A percentile compares a stretch with the other conserved stretches of the same genome.
Evolutionary conservation across 2,113 vertebrate genomes (phyloP).

Genomic region (Burhinus oedicnemus): DNA sequence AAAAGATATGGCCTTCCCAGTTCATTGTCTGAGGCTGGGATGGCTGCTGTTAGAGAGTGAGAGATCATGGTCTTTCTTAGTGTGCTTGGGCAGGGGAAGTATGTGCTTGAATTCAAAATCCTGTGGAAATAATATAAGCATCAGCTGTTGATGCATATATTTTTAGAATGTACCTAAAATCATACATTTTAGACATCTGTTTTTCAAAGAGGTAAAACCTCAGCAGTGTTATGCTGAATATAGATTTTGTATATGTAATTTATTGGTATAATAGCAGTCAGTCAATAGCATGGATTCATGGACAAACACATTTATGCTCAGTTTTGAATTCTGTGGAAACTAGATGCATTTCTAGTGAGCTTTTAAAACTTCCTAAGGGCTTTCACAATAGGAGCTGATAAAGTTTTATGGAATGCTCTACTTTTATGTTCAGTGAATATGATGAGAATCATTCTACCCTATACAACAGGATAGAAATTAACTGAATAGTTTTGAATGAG

Average conservation of each 20-base stretch:
- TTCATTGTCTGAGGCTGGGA: neutral
- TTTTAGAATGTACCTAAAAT: neutral
- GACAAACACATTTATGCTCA: neutral
- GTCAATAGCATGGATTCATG: neutral
- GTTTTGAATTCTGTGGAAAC: constrained; percentile 24
- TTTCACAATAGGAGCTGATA: constrained; percentile 45
- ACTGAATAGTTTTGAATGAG: constrained; percentile 40
- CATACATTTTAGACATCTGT: neutral
- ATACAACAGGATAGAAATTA: constrained; percentile 31
- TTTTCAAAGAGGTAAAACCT: neutral
- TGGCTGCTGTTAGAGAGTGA: neutral
- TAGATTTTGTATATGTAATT: neutral
- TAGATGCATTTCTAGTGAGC: constrained; percentile 3
- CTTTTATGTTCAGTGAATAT: constrained; percentile 30
- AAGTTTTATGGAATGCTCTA: constrained; percentile 48
- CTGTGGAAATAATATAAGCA: neutral
- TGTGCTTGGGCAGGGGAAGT: neutral
- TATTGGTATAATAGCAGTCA: neutral
- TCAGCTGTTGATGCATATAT: neutral
- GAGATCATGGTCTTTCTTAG: neutral
- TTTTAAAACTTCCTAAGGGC: constrained; percentile 45
- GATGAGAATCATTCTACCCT: constrained; percentile 1
- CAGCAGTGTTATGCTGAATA: neutral
- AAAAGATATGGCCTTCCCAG: neutral
- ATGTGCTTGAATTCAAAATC: neutral